Conservation (phyloP, 2,113 vertebrate genomes). For the Periophthalmodon schlosseri region DNA sequence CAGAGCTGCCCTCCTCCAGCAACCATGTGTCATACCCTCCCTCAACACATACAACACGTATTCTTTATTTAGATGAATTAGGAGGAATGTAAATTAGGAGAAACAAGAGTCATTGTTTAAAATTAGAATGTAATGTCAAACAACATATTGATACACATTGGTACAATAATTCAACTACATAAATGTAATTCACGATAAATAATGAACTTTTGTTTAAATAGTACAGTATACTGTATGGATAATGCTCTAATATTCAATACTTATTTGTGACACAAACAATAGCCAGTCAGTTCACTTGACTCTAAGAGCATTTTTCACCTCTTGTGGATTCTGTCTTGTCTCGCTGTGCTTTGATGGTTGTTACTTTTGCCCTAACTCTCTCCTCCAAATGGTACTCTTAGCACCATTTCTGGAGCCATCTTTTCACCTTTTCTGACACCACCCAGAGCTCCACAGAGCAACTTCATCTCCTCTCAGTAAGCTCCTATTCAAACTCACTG, state of each 20-base stretch:
- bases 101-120: not conserved
- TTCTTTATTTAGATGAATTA: not conserved
- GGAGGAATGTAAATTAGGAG: not conserved
- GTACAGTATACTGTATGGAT: too few relatives aligned
- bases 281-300: too few relatives aligned
- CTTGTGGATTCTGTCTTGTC: not conserved
- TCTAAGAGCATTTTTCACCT: not conserved
- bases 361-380: slow-evolving; percentile 18
- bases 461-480: slow-evolving; percentile 3
- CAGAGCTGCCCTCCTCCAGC: not conserved
- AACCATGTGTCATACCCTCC: not conserved
- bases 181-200: too few relatives aligned
- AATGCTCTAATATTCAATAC: too few relatives aligned
- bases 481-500: not conserved
- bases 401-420: slow-evolving; percentile 16
- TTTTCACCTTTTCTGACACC: slow-evolving; percentile 19
- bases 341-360: not conserved
- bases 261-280: not conserved
- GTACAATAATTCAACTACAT: not conserved
- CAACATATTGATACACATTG: not conserved
- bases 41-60: not conserved
- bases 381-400: slow-evolving; percentile 30
- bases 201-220: too few relatives aligned
- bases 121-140: not conserved
- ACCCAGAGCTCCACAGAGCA: slow-evolving; percentile 8